phyloP scores from a whole-genome alignment of 2,888 invertebrate genomes.

The Willowsia nigromaculata region DNA sequence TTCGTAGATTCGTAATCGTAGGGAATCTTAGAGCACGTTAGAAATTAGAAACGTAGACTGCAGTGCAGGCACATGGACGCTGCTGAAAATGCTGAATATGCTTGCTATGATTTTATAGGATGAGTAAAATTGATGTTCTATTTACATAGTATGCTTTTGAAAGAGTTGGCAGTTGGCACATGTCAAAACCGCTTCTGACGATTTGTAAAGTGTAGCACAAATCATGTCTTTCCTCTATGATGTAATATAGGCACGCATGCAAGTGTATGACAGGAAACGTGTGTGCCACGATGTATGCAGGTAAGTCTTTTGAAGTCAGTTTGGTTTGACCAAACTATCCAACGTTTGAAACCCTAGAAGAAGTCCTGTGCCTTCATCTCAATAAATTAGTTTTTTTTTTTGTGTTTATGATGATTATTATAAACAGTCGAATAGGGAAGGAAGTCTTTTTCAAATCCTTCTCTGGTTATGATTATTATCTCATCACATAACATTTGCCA shows the following conservation, averaged over 20 bases:
- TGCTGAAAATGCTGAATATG: too few species aligned
- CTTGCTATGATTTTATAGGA: too few species aligned
- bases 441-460: conserved; percentile 22
- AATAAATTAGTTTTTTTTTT: not conserved
- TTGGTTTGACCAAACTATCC: not conserved
- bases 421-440: not conserved
- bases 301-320: not conserved
- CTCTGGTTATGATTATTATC: not conserved
- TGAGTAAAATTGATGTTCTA: too few species aligned
- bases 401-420: not conserved
- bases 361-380: not conserved
- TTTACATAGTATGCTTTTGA: too few species aligned
- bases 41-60: too few species aligned
- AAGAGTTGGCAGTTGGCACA: too few species aligned
- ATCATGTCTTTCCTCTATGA: not conserved
- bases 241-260: not conserved
- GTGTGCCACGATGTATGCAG: not conserved
- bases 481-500: not conserved
- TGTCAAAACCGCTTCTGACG: not conserved
- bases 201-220: not conserved
- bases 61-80: too few species aligned
- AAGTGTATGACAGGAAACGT: conserved; percentile 53
- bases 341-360: not conserved
- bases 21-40: too few species aligned
- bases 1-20: too few species aligned